A percentile compares a stretch with the other conserved stretches of the same genome.
Evolutionary conservation across 2,113 vertebrate genomes (phyloP).

Genomic region (Anarrhichthys ocellatus): DNA sequence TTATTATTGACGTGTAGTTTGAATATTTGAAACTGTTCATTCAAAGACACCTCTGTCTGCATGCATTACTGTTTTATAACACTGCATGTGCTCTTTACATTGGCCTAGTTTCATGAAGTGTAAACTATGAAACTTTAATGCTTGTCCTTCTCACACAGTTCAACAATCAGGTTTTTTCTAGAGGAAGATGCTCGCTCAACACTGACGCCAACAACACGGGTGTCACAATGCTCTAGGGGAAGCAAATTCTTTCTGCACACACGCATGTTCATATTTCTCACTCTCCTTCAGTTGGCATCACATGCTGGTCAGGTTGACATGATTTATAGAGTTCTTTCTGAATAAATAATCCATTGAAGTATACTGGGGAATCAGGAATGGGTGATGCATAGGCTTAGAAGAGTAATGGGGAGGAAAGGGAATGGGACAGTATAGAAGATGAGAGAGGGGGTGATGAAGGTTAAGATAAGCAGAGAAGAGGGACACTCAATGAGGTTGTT

Average conservation of each 20-base stretch:
- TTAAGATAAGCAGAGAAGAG: conserved; percentile 32
- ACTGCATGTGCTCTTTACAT: background rate
- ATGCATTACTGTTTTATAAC: conserved; percentile 9
- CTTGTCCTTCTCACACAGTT: conserved; percentile 19
- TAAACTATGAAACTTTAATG: conserved; percentile 49
- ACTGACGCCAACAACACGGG: background rate
- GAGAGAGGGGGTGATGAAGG: conserved; percentile 10
- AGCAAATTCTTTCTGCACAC: conserved; percentile 7
- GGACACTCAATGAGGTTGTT: conserved; percentile 10
- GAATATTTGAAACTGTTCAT: conserved; percentile 27
- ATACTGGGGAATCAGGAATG: conserved; percentile 35
- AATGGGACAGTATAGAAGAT: conserved; percentile 28
- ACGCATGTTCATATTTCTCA: conserved; percentile 29
- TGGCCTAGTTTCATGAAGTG: conserved; percentile 12
- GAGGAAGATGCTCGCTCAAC: conserved; percentile 5
- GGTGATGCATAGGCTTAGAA: conserved; percentile 44
- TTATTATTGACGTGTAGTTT: conserved; percentile 17
- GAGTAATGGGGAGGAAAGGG: conserved; percentile 53
- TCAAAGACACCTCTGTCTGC: background rate
- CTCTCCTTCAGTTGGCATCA: conserved; percentile 34
- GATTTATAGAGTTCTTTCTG: conserved; percentile 74
- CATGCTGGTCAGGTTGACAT: conserved; percentile 61
- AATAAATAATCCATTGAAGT: conserved; percentile 75
- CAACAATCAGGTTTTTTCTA: conserved; percentile 24
- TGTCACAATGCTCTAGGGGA: conserved; percentile 33